Conservation (phyloP, 2,797 vertebrate species). For the Xenopus petersii region DNA sequence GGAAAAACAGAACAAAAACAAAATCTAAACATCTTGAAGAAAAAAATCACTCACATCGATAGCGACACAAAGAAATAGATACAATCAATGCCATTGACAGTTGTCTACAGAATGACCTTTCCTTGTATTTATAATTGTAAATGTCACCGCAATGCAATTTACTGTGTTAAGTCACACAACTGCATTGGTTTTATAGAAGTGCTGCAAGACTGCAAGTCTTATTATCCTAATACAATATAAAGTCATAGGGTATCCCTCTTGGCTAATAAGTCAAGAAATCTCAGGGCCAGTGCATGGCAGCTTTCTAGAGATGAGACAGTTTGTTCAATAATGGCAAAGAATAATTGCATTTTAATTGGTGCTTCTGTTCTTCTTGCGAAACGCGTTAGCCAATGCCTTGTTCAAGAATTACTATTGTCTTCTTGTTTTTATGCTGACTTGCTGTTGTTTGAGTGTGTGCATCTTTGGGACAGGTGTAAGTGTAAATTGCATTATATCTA, state of each 20-base stretch:
- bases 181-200: background rate
- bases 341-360: too few species aligned
- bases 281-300: too few species aligned
- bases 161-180: background rate
- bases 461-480: too few species aligned
- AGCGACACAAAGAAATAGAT: background rate
- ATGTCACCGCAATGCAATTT: background rate
- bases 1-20: background rate
- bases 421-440: too few species aligned
- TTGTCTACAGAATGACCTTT: background rate
- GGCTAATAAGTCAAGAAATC: too few species aligned
- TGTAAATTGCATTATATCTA: too few species aligned
- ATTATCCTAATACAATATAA: background rate
- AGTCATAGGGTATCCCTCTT: background rate
- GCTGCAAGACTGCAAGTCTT: background rate
- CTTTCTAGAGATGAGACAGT: too few species aligned
- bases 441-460: too few species aligned
- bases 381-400: too few species aligned
- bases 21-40: background rate
- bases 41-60: background rate
- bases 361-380: too few species aligned
- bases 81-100: background rate
- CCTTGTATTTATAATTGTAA: background rate
- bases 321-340: too few species aligned
- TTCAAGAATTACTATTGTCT: too few species aligned